A percentile compares a stretch with the other conserved stretches of the same genome.
Evolutionary conservation across 2,797 vertebrate genomes (phyloP).

Genomic region (Pteronotus mesoamericanus): DNA sequence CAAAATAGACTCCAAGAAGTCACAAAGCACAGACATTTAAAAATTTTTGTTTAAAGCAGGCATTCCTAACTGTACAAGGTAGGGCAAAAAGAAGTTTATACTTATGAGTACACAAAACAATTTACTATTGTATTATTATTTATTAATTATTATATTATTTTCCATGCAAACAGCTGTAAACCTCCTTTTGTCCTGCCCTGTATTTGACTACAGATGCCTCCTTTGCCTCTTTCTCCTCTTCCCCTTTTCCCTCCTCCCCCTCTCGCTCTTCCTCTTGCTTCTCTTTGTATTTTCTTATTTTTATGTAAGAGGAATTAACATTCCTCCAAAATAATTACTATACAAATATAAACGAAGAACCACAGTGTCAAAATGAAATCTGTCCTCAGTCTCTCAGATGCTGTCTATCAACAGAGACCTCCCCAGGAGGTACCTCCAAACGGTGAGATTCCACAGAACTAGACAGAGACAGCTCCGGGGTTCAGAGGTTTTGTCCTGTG

Average conservation of each 20-base stretch:
- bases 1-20: neutral
- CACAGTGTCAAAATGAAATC: neutral
- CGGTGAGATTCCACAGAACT: slow-evolving; percentile 20
- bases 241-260: neutral
- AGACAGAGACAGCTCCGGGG: slow-evolving; percentile 60
- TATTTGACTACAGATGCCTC: neutral
- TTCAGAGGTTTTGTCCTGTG: slow-evolving; percentile 59
- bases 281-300: neutral
- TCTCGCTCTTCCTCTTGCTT: neutral
- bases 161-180: neutral
- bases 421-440: neutral
- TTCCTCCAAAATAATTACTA: neutral
- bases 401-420: neutral
- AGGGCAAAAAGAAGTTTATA: neutral
- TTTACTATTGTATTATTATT: neutral
- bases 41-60: neutral
- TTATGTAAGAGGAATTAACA: neutral
- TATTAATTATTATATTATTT: neutral
- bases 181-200: neutral
- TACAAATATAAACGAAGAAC: neutral
- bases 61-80: neutral
- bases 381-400: neutral
- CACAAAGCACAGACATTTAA: neutral
- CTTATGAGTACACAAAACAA: neutral
- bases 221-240: neutral